Base-by-base conservation (phyloP, 2,888 invertebrate species). In the Amblyteles armatorius region DNA sequence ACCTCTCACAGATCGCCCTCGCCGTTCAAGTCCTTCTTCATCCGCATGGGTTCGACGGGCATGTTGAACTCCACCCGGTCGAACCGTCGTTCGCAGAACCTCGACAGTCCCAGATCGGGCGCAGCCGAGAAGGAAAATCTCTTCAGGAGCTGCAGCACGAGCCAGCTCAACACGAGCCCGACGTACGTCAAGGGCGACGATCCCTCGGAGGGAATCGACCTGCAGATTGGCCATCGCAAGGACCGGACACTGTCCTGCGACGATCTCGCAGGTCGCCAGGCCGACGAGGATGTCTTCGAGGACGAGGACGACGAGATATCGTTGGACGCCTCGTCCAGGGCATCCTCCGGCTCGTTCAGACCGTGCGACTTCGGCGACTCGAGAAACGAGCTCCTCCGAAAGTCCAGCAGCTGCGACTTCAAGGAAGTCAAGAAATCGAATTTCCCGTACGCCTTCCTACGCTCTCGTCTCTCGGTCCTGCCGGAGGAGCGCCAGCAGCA, bases 61-160 rank as follows among this genome's bases (percentile, higher is more conserved):
- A 96, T 96, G 96, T 93, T 97, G 76, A 96, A 96, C 93, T 95
- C 95, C 1, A 94, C 95, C 0, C 95, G 94, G 73, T 85, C 89
- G 83, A 90, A 90, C 80, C 85, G 91, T 68, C 89, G 92, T 33
- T 91, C 94, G 93, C 87, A 95, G 94, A 92, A 94, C 71, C 87
- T 93, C 94, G 83, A 94, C 92, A 90, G 93, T 91, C 13, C 69
- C 0, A 88, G 94, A 93, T 79, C 95, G 92, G 94, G 94, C 88
- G 91, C 94, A 0, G 92, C 94, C 57, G 94, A 95, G 63, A 95
- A 95, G 89, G 92, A 92, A 67, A 91, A 91, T 48, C 94, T 97
- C n/a, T 97, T 97, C 90, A 95, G 97, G 79, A 97, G 97, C 91
- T 97, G 97, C 92, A 97, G 97, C 52, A 97, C 97, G 40, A 97